Percentiles rank a stretch among this genome's conserved stretches.
Conservation (phyloP, 2,888 invertebrate species). For the Microplitis deprimator region DNA sequence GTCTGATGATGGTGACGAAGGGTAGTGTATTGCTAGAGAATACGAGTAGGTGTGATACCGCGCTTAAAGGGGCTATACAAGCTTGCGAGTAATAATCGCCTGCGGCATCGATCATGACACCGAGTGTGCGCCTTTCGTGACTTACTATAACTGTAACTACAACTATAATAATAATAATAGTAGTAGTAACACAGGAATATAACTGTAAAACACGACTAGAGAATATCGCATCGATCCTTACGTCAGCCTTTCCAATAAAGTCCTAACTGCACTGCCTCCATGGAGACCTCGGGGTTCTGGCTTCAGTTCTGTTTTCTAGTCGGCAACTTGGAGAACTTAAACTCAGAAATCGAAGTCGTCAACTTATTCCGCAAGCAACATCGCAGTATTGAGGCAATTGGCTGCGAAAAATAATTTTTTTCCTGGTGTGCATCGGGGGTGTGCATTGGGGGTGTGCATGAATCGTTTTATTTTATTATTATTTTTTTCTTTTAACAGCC, state of each 20-base stretch:
- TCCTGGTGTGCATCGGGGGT: too few relatives aligned
- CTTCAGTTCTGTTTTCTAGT: too few relatives aligned
- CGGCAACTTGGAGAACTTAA: too few relatives aligned
- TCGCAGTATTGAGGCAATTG: too few relatives aligned
- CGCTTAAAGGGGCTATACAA: constrained; percentile 41
- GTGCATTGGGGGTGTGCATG: too few relatives aligned
- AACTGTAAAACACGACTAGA: constrained; percentile 3
- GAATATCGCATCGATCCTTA: background rate
- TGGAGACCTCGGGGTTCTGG: too few relatives aligned
- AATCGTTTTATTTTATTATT: too few relatives aligned
- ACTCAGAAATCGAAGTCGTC: too few relatives aligned
- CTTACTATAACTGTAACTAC: constrained; percentile 24
- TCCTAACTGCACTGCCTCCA: too few relatives aligned
- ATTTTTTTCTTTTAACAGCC: background rate
- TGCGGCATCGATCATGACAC: constrained; percentile 64
- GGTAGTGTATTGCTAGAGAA: constrained; percentile 45
- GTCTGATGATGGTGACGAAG: constrained; percentile 76
- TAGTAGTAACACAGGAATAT: background rate
- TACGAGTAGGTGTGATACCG: constrained; percentile 31
- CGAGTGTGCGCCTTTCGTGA: constrained; percentile 43
- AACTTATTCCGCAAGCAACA: too few relatives aligned
- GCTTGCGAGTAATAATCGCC: constrained; percentile 65
- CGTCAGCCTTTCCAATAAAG: background rate
- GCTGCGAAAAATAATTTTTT: too few relatives aligned
- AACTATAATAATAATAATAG: constrained; percentile 16